Evolutionary conservation across 1,140 invertebrate species (phyloP).

Genomic region (Aphaenogaster ashmeadi): DNA sequence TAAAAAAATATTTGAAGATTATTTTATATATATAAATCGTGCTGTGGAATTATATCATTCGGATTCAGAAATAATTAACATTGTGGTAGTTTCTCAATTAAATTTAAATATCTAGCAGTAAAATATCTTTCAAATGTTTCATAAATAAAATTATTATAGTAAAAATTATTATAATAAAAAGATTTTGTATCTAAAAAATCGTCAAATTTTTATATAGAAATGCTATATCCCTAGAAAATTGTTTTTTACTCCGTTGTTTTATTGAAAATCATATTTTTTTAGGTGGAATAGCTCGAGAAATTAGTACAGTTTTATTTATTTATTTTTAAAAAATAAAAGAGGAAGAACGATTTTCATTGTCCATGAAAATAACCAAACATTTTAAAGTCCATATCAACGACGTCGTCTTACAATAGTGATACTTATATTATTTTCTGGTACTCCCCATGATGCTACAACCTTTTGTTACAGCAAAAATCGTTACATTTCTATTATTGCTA

Average conservation of each 20-base stretch:
- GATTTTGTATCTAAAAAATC: not conserved
- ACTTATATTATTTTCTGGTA: constrained; percentile 8
- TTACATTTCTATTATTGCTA: not conserved
- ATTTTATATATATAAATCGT: not conserved
- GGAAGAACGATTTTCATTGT: not conserved
- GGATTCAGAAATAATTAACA: not conserved
- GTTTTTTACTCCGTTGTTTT: not conserved
- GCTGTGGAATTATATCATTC: not conserved
- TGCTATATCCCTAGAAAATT: not conserved
- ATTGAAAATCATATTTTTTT: not conserved
- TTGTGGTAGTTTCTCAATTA: not conserved
- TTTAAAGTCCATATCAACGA: not conserved
- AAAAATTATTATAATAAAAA: not conserved
- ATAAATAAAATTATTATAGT: not conserved
- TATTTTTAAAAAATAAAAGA: not conserved
- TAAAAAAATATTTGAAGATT: not conserved
- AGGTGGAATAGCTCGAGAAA: not conserved
- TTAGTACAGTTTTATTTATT: too few relatives aligned
- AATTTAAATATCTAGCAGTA: not conserved
- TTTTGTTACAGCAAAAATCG: constrained; percentile 4
- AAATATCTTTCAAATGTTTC: not conserved
- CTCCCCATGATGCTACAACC: not conserved
- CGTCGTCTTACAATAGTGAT: not conserved
- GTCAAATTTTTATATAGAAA: not conserved
- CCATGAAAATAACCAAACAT: not conserved